These are phyloP conservation scores for Andricus quercusramuli DNA, from an alignment of 2,888 invertebrate genomes.

Conservation along the genomic window DNA sequence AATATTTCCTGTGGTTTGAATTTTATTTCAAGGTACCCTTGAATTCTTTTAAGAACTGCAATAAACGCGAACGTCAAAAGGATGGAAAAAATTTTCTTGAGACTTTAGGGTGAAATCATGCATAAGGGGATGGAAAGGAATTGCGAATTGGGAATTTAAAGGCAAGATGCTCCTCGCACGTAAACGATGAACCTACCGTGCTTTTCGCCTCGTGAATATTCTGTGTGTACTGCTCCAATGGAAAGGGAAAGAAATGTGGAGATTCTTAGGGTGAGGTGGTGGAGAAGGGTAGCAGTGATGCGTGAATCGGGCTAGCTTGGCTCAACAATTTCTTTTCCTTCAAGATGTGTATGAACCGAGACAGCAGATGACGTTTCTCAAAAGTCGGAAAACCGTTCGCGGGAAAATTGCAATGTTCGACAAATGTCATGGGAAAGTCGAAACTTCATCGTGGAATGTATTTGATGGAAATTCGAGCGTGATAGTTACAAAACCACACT, in stretches of 20 bases:
- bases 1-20: too few species aligned
- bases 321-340: slow-evolving; percentile 1
- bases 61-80: neutral
- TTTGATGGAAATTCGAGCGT: neutral
- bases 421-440: neutral
- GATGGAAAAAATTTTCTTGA: neutral
- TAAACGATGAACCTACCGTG: slow-evolving; percentile 4
- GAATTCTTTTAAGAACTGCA: neutral
- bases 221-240: neutral
- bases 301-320: neutral
- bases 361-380: neutral
- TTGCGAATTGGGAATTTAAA: slow-evolving; percentile 13
- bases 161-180: slow-evolving; percentile 9
- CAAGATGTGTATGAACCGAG: neutral
- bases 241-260: neutral
- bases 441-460: neutral
- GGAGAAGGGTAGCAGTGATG: neutral
- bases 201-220: slow-evolving; percentile 11
- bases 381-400: slow-evolving; percentile 3
- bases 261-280: neutral
- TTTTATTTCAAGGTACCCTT: too few species aligned
- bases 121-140: slow-evolving; percentile 8
- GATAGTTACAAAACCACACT: neutral
- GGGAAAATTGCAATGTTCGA: neutral
- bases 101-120: neutral